Base-by-base conservation (phyloP, 2,113 vertebrate genomes). In the Ammodytes dubius region DNA sequence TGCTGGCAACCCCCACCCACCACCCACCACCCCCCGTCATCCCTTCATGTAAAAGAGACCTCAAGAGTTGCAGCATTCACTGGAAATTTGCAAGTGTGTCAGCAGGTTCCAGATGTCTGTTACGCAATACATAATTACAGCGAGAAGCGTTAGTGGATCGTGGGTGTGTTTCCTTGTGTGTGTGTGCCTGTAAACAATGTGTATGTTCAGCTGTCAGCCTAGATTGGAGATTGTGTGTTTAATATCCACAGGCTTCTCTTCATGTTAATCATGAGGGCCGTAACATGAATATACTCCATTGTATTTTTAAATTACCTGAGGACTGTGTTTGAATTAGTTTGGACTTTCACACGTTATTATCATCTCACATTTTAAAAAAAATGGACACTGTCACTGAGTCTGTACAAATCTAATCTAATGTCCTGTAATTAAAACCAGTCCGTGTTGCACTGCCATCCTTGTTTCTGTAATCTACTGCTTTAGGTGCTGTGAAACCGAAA, bases 101-200 rank as follows among this genome's bases (percentile, higher is more conserved):
- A 93, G 91, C 91, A 91, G 56, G 84, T 84, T 89, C 74, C 83
- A 87, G 78, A 90, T 88, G 89, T 92, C 90, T 87, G 84, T 93
- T 92, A 89, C 80, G 87, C 89, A 91, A 91, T 85, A 89, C 86
- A 72, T 92, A 91, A 91, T 93, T 92, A 92, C 68, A 86, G 77
- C 37, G 0, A 79, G 79, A 78, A 72, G 54, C 58, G 13, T 37
- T 56, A 75, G 70, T 78, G 42, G 12, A 39, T 63, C 11, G 15
- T n/a, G 10, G 52, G 39, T 3, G 35, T 3, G 42, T 68, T 9
- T 13, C 0, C 54, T 17, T 49, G 53, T 60, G 39, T 14, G 4
- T 7, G 17, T 27, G 27, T 9, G n/a, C 15, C 5, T 49, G 37
- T n/a, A 7, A 15, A 7, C 35, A n/a, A 27, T 8, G 2, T 63